Conservation (phyloP, 2,113 vertebrate genomes). For the Ammodytes dubius region DNA sequence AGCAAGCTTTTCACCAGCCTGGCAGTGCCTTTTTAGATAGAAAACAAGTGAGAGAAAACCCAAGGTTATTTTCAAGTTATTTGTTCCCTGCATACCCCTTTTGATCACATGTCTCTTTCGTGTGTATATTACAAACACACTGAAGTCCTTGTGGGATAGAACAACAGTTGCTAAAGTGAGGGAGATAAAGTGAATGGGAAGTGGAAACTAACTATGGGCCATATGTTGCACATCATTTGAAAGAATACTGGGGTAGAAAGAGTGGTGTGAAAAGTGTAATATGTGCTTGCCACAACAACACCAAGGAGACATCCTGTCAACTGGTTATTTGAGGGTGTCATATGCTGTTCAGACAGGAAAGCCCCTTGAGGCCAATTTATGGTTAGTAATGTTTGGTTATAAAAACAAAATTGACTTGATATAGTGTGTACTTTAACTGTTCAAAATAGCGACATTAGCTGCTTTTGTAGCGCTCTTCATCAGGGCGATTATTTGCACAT, state of each 20-base stretch:
- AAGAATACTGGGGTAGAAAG: background rate
- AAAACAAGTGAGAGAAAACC: slow-evolving; percentile 51
- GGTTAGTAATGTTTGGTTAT: no score
- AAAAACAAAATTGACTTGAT: no score
- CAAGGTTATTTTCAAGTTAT: slow-evolving; percentile 58
- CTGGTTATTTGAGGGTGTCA: no score
- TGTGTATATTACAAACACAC: slow-evolving; percentile 69
- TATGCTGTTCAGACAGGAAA: no score
- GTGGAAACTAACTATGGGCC: background rate
- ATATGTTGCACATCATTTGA: slow-evolving; percentile 11
- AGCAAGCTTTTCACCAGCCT: slow-evolving; percentile 46
- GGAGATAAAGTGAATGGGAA: background rate
- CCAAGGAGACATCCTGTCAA: background rate
- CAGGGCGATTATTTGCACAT: no score
- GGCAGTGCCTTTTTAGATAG: slow-evolving; percentile 20
- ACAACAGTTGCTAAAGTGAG: slow-evolving; percentile 19
- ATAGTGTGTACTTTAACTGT: no score
- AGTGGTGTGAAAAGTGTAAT: background rate
- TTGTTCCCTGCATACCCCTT: slow-evolving; percentile 53
- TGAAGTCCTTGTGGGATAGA: slow-evolving; percentile 38
- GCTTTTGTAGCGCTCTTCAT: no score
- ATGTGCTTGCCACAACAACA: background rate
- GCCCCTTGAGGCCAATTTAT: no score
- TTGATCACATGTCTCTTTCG: slow-evolving; percentile 70
- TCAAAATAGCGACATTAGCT: no score